Conservation (phyloP, 2,113 vertebrate species). For the Piliocolobus tephrosceles region DNA sequence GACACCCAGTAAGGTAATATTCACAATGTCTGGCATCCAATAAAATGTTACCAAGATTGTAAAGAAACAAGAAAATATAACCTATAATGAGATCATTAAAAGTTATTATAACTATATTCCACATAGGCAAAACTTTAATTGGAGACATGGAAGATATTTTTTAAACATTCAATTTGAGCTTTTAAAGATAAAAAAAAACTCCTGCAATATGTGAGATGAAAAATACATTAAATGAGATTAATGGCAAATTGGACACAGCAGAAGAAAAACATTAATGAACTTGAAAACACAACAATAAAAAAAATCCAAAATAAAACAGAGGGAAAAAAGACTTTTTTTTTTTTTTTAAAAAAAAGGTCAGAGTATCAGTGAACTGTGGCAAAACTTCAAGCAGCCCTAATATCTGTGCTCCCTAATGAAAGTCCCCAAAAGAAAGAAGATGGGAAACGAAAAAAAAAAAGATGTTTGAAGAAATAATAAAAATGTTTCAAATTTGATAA, state of each 20-base stretch:
- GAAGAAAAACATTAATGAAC: background rate
- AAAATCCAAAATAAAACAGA: background rate
- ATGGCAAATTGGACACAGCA: background rate
- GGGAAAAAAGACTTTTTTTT: background rate
- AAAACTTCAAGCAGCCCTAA: background rate
- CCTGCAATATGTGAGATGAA: background rate
- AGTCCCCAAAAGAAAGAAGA: background rate
- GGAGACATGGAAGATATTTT: background rate
- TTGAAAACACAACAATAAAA: background rate
- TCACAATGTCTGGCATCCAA: background rate
- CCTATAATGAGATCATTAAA: background rate
- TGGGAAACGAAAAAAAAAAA: background rate
- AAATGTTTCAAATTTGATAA: background rate
- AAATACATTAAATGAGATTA: background rate
- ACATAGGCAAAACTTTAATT: background rate
- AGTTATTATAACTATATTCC: background rate
- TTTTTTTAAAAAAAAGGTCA: background rate
- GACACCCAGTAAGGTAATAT: background rate
- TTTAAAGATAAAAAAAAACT: background rate
- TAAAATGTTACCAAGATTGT: background rate
- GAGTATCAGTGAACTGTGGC: background rate
- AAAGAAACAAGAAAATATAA: background rate
- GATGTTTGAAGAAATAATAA: background rate
- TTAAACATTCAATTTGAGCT: background rate
- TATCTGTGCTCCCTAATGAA: background rate